Evolutionary conservation across 2,113 vertebrate species (phyloP), one percentile per base, ranked within the genome.

Genomic region (Ramphastos sulfuratus): DNA sequence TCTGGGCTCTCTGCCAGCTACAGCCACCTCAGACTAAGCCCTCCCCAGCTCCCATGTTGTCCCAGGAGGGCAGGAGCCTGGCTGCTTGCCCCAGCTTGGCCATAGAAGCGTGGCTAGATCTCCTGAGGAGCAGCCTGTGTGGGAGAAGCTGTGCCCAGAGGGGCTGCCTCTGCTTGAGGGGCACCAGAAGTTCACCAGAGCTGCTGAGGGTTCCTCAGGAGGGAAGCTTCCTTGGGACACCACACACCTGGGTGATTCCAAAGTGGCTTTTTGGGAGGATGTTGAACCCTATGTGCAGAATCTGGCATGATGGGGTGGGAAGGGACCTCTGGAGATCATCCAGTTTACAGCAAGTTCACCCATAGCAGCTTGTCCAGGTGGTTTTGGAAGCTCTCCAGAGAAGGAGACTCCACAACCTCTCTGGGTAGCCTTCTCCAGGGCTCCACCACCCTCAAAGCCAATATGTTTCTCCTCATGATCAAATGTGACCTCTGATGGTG

Each of bases 161-260:
- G 37, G 7, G 39, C 37, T 3, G 8, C 24, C 65, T 11, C 30
- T 6, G 30, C 2, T 7, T 5, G 4, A 19, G 27, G 31, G 55
- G 6, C 28, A 1, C 12, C 7, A 8, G 28, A 11, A 39, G 56
- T 60, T 75, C 14, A 4, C 35, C 46, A 44, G n/a, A 21, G 56
- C 4, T 4, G 3, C 63, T 30, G 20, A 58, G 19, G 17, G 0
- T 1, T 35, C 10, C n/a, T 1, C 0, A 1, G 59, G 7, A 42
- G 23, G 7, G 24, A 6, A 23, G 7, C 24, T 59, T 39, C 52
- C 65, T 3, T 24, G 54, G 27, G 37, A 30, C 33, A 24, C 12
- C 5, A 4, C 0, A 3, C 2, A 24, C 15, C 25, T 6, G n/a
- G n/a, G 19, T 39, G 79, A 46, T n/a, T 27, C 63, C 3, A 5